These are phyloP conservation scores for Danionella dracula DNA, from an alignment of 2,797 vertebrate species.

Conservation along the genomic window DNA sequence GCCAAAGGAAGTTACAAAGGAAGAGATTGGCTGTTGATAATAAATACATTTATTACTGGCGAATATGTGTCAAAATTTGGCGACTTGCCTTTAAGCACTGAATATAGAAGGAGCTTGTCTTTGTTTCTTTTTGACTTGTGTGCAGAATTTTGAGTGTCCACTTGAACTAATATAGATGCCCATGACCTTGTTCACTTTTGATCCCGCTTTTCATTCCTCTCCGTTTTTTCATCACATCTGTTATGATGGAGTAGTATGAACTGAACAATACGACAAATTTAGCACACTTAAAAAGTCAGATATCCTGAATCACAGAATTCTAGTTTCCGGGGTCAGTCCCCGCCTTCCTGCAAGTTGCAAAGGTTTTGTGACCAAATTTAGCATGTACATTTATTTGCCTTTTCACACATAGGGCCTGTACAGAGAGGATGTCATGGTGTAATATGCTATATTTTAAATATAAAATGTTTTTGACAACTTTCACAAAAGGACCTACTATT, in stretches of 20 bases:
- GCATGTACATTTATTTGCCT: neutral
- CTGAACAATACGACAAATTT: conserved; percentile 23
- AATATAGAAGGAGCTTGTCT: conserved; percentile 7
- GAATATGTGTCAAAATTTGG: neutral
- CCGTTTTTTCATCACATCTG: neutral
- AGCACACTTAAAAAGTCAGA: conserved; percentile 2
- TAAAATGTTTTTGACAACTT: too few species aligned
- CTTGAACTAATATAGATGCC: conserved; percentile 29
- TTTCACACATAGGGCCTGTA: too few species aligned
- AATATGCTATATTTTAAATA: too few species aligned
- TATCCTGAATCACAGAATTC: conserved; percentile 24
- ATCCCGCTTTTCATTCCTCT: conserved; percentile 1
- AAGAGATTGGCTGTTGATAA: neutral
- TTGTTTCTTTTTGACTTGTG: conserved; percentile 18
- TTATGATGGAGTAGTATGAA: conserved; percentile 6
- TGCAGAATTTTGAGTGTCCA: conserved; percentile 33
- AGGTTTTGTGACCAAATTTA: conserved; percentile 7
- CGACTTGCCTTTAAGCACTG: conserved; percentile 1
- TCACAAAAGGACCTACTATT: too few species aligned
- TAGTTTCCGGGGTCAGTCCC: conserved; percentile 24
- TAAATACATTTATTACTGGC: neutral
- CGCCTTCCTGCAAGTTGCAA: conserved; percentile 11
- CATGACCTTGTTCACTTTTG: conserved; percentile 33
- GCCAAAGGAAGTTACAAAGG: neutral
- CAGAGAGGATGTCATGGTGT: too few species aligned